A percentile compares a stretch with the other conserved stretches of the same genome.
phyloP scores from a whole-genome alignment of 2,888 invertebrate species.

The Ormyrus rosae region DNA sequence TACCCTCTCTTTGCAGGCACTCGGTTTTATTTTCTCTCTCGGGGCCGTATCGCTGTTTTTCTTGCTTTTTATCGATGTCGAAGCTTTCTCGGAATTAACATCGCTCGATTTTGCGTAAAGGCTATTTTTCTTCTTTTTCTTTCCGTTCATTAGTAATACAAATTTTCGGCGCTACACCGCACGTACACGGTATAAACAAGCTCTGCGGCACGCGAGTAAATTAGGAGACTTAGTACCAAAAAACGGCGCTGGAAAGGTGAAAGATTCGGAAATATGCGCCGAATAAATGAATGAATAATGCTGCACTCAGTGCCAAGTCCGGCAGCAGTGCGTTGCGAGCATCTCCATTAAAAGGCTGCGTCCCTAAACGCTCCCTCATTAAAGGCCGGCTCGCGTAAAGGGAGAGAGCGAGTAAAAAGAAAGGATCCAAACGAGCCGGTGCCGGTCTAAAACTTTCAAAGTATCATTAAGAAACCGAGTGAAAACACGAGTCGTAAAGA shows the following conservation, averaged over 20 bases:
- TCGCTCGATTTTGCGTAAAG: not conserved
- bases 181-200: not conserved
- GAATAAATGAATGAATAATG: slow-evolving; percentile 42
- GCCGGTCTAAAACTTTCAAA: slow-evolving; percentile 50
- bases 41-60: not conserved
- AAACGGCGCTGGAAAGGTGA: too few relatives aligned
- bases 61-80: too few relatives aligned
- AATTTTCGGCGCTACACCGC: not conserved
- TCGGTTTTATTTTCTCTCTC: not conserved
- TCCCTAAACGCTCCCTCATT: slow-evolving; percentile 55
- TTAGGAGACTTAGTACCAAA: slow-evolving; percentile 25
- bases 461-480: slow-evolving; percentile 57
- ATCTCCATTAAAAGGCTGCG: slow-evolving; percentile 45
- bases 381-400: slow-evolving; percentile 31
- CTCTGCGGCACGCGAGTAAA: not conserved
- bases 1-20: not conserved
- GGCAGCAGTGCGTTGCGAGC: not conserved
- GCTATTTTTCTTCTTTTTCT: not conserved
- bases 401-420: not conserved
- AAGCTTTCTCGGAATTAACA: not conserved
- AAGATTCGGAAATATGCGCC: slow-evolving; percentile 2
- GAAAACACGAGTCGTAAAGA: slow-evolving; percentile 57
- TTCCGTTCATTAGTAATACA: not conserved
- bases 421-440: not conserved
- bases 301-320: not conserved